These are phyloP conservation scores for Smittia aterrima DNA, from an alignment of 2,888 invertebrate species.

Conservation along the genomic window DNA sequence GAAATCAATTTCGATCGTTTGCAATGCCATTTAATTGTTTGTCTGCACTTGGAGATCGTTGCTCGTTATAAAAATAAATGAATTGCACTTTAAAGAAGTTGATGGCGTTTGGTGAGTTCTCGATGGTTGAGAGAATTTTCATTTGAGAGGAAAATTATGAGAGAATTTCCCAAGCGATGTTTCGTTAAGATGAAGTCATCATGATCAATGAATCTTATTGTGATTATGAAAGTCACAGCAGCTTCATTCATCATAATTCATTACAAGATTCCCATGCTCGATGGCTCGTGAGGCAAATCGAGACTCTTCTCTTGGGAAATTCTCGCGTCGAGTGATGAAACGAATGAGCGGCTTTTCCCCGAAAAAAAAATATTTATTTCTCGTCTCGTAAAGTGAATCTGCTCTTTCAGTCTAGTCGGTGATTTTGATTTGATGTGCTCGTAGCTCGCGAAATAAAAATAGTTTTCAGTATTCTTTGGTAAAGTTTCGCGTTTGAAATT, in stretches of 20 bases:
- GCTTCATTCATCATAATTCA: no score
- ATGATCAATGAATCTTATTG: neutral
- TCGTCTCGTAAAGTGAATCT: neutral
- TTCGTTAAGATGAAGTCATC: neutral
- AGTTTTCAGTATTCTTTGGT: neutral
- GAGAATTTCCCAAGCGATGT: conserved; percentile 3
- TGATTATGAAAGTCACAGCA: neutral
- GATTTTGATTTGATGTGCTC: conserved; percentile 35
- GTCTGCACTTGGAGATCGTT: neutral
- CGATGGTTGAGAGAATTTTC: neutral
- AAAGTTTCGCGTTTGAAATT: neutral
- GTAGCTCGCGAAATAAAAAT: conserved; percentile 28
- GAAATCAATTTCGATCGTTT: conserved; percentile 1
- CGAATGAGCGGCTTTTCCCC: neutral
- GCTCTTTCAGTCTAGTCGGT: conserved; percentile 31
- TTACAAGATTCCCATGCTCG: no score
- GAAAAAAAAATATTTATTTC: neutral
- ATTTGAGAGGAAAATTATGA: neutral
- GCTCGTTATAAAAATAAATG: neutral
- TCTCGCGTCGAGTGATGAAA: neutral
- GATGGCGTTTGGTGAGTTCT: neutral
- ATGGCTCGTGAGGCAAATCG: no score
- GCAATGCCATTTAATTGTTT: neutral
- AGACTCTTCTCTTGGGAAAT: neutral
- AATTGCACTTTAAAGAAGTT: neutral